These are phyloP conservation scores for Neotragus moschatus DNA, from an alignment of 2,113 vertebrate genomes.

Conservation along the genomic window DNA sequence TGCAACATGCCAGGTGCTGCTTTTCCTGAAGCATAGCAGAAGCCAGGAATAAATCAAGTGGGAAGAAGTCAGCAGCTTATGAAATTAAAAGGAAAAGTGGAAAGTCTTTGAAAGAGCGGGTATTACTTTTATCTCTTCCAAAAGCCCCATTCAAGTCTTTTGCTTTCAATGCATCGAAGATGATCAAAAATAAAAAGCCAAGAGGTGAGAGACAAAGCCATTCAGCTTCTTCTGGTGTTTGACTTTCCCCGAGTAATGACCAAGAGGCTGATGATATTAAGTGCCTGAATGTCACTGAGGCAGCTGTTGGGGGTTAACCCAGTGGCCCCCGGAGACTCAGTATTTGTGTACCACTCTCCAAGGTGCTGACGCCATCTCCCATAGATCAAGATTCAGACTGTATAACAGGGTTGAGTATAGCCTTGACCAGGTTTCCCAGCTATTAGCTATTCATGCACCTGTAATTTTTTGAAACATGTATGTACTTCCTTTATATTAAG, in stretches of 20 bases:
- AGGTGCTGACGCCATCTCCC: background rate
- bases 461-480: background rate
- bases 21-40: conserved; percentile 21
- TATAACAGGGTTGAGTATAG: too few relatives aligned
- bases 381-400: background rate
- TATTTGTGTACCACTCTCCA: background rate
- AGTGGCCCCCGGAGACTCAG: rapidly evolving
- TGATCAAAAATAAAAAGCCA: background rate
- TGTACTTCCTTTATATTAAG: background rate
- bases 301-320: background rate
- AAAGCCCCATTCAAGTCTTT: background rate
- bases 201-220: background rate
- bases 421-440: background rate
- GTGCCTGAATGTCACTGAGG: background rate
- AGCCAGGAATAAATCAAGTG: conserved; percentile 66
- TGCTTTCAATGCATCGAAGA: background rate
- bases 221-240: background rate
- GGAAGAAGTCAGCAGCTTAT: conserved; percentile 45
- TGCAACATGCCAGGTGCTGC: conserved; percentile 49
- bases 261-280: background rate
- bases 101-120: background rate
- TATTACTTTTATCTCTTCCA: background rate
- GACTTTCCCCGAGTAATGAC: background rate
- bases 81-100: conserved; percentile 4
- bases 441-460: background rate